Evolutionary conservation across 2,888 invertebrate species (phyloP), one percentile per base, ranked within the genome.

Genomic region (Myopa tessellatipennis): DNA sequence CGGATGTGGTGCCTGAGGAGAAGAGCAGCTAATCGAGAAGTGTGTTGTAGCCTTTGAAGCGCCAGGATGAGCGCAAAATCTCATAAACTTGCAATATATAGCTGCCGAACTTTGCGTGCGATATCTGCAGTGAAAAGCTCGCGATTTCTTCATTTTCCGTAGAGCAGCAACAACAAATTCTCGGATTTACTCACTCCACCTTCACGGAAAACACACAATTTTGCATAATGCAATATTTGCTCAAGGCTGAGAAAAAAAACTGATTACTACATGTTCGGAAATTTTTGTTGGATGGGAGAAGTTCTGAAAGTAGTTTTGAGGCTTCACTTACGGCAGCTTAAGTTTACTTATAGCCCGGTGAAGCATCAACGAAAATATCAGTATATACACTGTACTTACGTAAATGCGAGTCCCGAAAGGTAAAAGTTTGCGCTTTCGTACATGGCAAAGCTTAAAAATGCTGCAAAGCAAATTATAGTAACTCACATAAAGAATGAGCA

Each of bases 151-250:
- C 26, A 61, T 61, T 61, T 26, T 61, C 61, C 10, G 26, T 16
- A 58, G n/a, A n/a, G n/a, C 14, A 45, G 45, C 45, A 45, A 4
- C 45, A 45, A 45, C 45, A 45, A 40, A 45, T 45, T 45, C 3
- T 45, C 6, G 45, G 45, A 45, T 45, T 6, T 45, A 45, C 45
- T 45, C 45, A 6, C 45, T 6, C 45, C 45, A 26, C 26, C 45
- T 10, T 45, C 45, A 45, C 45, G 7, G 45, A 12, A 26, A 10
- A 40, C 18, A 70, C 61, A 73, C 63, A 50, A 63, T 34, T 74
- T 74, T 63, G 63, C 73, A 74, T 74, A 74, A 74, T 74, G 73
- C 73, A 74, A 63, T 63, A 71, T 63, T 63, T 61, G 61, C 73
- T 73, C 14, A 61, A 45, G 73, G 73, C 73, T 5, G 61, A 63